Evolutionary conservation across 2,888 invertebrate genomes (phyloP), one percentile per base, ranked within the genome.

Genomic region (Galeruca laticollis): DNA sequence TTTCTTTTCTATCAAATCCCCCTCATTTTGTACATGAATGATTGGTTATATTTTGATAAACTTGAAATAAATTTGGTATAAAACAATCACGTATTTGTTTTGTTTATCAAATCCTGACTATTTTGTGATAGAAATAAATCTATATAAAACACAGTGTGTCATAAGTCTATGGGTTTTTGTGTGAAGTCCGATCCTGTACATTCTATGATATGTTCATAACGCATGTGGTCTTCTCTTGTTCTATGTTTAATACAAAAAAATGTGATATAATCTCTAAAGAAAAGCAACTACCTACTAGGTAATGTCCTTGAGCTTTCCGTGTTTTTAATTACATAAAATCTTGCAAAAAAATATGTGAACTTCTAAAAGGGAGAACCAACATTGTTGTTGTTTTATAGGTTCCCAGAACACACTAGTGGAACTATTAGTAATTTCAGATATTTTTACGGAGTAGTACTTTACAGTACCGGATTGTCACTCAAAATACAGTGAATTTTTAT

Each of bases 141-240:
- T n/a, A n/a, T n/a, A n/a, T n/a, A n/a, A n/a, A n/a, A 6, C 3
- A 26, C 6, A 6, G 6, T 26, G 26, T 26, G 26, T 1, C 26
- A 26, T 26, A 26, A 26, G 6, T 26, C 4, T 26, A 26, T 26
- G 26, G 3, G 26, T 26, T 26, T n/a, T 26, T 6, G 26, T 26
- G 26, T 1, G n/a, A 43, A 56, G 33, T 33, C 26, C 56, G 56
- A 15, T 33, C 3, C 56, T 56, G 70, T 37, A 43, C 13, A 18
- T 20, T 40, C 40, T 60, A 60, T 47, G 60, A 47, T 49, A 43
- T 26, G 60, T 60, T 60, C 60, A 47, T 43, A 60, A 47, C 47
- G 69, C 71, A 66, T 69, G 68, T 65, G 71, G 64, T 68, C 68
- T 59, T 60, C 63, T 61, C 64, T 71, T 65, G 71, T 71, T 52